Base-by-base conservation (phyloP, 2,113 vertebrate genomes). In the Lates calcarifer region DNA sequence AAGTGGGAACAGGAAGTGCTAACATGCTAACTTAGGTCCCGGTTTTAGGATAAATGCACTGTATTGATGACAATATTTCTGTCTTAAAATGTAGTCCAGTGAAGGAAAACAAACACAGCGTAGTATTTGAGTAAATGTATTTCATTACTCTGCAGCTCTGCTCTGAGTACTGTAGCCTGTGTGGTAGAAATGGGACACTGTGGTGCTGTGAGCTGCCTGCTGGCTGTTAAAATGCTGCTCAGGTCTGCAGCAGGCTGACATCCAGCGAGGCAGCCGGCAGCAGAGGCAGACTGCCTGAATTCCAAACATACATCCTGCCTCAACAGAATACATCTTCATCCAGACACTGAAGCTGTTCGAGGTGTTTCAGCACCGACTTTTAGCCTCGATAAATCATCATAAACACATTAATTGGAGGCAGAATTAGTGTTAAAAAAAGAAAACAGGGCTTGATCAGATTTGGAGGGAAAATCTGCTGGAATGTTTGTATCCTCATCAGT, bases 241-340 rank as follows among this genome's bases (percentile, higher is more conserved):
- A 91, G 81, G 90, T 87, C 81, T 87, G 84, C 84, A 83, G 90
- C 83, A 73, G 81, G 81, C 85, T 80, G 78, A 83, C 79, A 72
- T 53, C 79, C 84, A 87, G 72, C 0, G 68, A 80, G 73, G 39
- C 56, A 78, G 74, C 63, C 61, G 24, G 55, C 58, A 39, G 73
- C 60, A 43, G 35, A 56, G 29, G 74, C 67, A 67, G 70, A 41
- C 80, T 14, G 72, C 57, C 77, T 85, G 90, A 88, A 88, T 87
- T 82, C 77, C 79, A 87, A 81, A 84, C 83, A 86, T 78, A 35
- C 84, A 53, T 51, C 15, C 76, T 63, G 72, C 74, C 74, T 79
- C 69, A 1, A 3, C 20, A 39, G 53, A 41, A 22, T 4, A 71
- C 77, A 14, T 67, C 80, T 77, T 55, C 78, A 82, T 60, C 47